These are phyloP conservation scores for Epizoanthus fatuus DNA, from an alignment of 92 coral and sea anemone genomes.

Conservation along the genomic window DNA sequence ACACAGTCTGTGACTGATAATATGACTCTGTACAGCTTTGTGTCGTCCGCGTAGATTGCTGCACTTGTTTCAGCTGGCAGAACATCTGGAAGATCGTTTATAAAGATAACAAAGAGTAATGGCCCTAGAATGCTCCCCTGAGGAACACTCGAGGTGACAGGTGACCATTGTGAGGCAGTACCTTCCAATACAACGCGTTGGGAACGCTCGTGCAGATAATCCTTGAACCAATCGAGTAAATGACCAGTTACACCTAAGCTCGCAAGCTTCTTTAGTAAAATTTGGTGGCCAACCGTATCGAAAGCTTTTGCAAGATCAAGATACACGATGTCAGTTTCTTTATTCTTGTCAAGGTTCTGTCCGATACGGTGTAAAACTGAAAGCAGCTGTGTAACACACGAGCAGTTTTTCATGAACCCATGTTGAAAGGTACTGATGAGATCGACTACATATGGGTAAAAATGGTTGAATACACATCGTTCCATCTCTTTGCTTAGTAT, in stretches of 20 bases:
- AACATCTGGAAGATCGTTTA: no score
- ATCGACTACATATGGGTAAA: neutral
- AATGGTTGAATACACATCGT: conserved; percentile 7
- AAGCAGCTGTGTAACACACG: neutral
- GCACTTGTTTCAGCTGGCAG: no score
- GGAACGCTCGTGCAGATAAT: conserved; percentile 22
- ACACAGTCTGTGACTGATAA: no score
- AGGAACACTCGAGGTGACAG: neutral
- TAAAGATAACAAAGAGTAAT: no score
- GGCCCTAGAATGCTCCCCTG: neutral
- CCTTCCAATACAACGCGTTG: conserved; percentile 51
- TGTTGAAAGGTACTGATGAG: neutral
- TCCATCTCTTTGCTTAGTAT: conserved; percentile 30
- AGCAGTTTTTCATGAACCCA: neutral
- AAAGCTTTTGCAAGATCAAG: conserved; percentile 19
- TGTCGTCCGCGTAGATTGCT: no score
- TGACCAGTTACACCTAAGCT: neutral
- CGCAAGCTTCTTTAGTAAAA: conserved; percentile 15
- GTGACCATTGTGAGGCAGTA: conserved; percentile 21
- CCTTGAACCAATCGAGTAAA: conserved; percentile 15
- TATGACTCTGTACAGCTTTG: no score
- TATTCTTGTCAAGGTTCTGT: neutral
- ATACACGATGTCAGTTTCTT: neutral
- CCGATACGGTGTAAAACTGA: neutral
- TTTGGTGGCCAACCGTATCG: conserved; percentile 17